Evolutionary conservation across 2,888 invertebrate genomes (phyloP).

Genomic region (Sesia apiformis): DNA sequence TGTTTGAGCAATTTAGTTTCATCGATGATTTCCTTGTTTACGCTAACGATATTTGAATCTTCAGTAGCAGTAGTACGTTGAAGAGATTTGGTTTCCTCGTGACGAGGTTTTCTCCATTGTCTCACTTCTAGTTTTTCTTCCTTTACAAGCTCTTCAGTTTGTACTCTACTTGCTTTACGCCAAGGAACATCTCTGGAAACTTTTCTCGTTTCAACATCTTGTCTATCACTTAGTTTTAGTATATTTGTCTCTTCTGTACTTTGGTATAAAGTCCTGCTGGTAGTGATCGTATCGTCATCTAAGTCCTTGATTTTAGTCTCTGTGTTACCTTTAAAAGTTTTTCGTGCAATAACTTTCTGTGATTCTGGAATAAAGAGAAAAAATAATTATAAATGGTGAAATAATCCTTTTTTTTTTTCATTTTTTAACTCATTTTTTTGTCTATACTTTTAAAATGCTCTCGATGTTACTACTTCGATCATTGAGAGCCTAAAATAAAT

Average conservation of each 20-base stretch:
- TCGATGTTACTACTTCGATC: too few relatives aligned
- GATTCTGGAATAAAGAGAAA: constrained; percentile 38
- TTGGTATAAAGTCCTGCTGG: constrained; percentile 33
- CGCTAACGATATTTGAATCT: constrained; percentile 17
- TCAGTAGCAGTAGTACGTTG: constrained; percentile 15
- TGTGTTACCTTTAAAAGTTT: constrained; percentile 38
- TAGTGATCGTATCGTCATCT: constrained; percentile 21
- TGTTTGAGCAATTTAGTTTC: constrained; percentile 3
- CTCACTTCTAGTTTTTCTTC: constrained; percentile 22
- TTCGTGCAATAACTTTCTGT: constrained; percentile 28
- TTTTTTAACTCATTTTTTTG: too few relatives aligned
- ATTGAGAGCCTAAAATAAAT: too few relatives aligned
- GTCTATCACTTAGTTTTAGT: constrained; percentile 36
- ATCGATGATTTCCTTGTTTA: constrained; percentile 13
- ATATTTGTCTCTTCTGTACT: constrained; percentile 57
- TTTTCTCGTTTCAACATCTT: constrained; percentile 41
- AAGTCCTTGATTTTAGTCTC: constrained; percentile 20
- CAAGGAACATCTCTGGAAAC: constrained; percentile 38
- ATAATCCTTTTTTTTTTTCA: too few relatives aligned
- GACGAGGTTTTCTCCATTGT: constrained; percentile 30
- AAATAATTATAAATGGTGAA: not conserved
- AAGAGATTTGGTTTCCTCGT: constrained; percentile 10
- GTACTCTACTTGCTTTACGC: constrained; percentile 34
- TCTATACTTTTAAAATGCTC: too few relatives aligned
- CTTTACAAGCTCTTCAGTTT: constrained; percentile 10